Evolutionary conservation across 1,140 invertebrate species (phyloP).

Genomic region (Drosophila burlai): DNA sequence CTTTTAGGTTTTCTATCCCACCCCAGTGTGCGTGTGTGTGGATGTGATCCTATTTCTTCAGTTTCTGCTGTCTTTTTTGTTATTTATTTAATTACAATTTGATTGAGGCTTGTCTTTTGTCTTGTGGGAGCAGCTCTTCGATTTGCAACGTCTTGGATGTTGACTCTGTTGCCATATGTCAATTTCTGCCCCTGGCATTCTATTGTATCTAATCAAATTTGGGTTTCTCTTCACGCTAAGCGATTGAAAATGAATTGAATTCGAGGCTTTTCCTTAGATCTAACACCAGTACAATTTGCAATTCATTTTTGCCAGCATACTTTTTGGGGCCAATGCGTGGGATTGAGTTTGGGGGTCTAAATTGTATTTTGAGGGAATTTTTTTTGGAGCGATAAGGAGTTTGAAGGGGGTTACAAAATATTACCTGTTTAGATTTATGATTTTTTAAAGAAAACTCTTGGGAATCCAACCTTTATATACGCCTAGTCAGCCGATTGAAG

Average conservation of each 20-base stretch:
- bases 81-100: conserved; percentile 78
- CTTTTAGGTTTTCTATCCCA: conserved; percentile 31
- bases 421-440: no score
- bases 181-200: conserved; percentile 50
- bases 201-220: conserved; percentile 68
- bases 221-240: conserved; percentile 22
- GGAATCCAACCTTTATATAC: not conserved
- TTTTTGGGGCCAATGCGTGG: conserved; percentile 35
- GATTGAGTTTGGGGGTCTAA: not conserved
- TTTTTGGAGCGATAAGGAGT: not conserved
- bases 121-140: conserved; percentile 25
- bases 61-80: conserved; percentile 24
- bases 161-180: conserved; percentile 35
- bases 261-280: conserved; percentile 52
- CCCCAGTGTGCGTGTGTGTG: not conserved
- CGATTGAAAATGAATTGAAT: conserved; percentile 58
- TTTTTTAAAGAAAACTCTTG: not conserved
- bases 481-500: not conserved
- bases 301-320: conserved; percentile 39
- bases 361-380: not conserved
- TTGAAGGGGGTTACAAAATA: not conserved
- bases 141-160: conserved; percentile 30
- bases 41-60: conserved; percentile 11
- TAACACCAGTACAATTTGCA: conserved; percentile 31
- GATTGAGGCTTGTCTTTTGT: conserved; percentile 66